Evolutionary conservation across 2,113 vertebrate species (phyloP), one percentile per base, ranked within the genome.

Genomic region (Esox niger): DNA sequence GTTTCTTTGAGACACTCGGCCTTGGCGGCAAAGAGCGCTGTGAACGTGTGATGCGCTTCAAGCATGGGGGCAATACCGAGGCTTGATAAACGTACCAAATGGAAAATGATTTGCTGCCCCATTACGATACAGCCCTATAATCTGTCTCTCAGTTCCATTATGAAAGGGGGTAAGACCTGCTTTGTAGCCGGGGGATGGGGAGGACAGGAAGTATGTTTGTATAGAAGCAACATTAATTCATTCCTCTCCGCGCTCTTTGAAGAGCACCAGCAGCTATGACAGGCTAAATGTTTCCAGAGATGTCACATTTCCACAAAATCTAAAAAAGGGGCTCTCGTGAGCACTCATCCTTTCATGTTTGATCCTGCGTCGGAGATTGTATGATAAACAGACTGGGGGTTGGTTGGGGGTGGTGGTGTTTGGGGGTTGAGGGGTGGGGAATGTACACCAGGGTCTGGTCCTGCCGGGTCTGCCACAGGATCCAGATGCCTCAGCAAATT

Each of bases 271-370:
- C 84, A 74, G 85, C 88, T 87, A 88, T 89, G 89, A 90, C 88
- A 86, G 84, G 72, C 82, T 92, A 93, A 92, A 90, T 81, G 87
- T 85, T 91, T 91, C 89, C 91, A 92, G 91, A 91, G 87, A 91
- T 89, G 88, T 90, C 88, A 92, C 89, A 90, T 91, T 91, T 91
- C 88, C 89, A 88, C 86, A 86, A 86, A 86, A 88, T 87, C 87
- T 84, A 78, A 89, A 90, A 89, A 87, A n/a, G n/a, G n/a, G 87
- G 83, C 86, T 89, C 85, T 85, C 70, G 83, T 74, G 75, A 87
- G 88, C 87, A 85, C 88, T 90, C 90, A 83, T 91, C 80, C 91
- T 93, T 93, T 93, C 90, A 93, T 93, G 90, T 93, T 90, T 91
- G 86, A 91, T 92, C 90, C 88, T 86, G 86, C 88, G 89, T 87